Conservation (phyloP, 2,888 invertebrate genomes). For the Ophioninae sp. region DNA sequence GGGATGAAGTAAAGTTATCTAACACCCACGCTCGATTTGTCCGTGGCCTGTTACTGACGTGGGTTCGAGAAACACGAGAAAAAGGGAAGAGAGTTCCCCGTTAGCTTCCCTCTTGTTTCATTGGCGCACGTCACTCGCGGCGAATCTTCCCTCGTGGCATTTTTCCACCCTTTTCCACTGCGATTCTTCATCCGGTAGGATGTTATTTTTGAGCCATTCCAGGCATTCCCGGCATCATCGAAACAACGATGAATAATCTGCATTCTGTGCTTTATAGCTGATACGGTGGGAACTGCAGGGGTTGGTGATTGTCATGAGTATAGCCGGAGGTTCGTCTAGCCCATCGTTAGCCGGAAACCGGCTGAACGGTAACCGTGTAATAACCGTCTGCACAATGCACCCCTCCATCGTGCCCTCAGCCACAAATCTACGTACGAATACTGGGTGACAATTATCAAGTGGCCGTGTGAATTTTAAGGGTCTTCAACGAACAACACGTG, state of each 20-base stretch:
- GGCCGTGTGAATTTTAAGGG: background rate
- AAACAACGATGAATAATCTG: slow-evolving; percentile 27
- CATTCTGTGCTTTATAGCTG: background rate
- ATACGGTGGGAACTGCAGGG: background rate
- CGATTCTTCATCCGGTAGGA: background rate
- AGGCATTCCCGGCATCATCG: slow-evolving; percentile 22
- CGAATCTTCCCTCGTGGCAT: background rate
- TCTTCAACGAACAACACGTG: no score
- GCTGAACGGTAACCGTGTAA: slow-evolving; percentile 72
- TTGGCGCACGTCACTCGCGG: background rate
- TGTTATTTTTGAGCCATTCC: slow-evolving; percentile 22
- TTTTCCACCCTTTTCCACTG: background rate
- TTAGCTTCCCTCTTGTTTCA: background rate
- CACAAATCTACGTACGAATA: background rate
- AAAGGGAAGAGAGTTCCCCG: background rate
- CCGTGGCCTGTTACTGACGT: slow-evolving; percentile 40
- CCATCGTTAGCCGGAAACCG: slow-evolving; percentile 56
- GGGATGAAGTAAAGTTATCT: slow-evolving; percentile 31
- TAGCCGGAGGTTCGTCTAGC: slow-evolving; percentile 30
- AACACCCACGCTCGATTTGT: slow-evolving; percentile 49
- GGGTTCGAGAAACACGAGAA: background rate
- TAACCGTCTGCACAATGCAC: slow-evolving; percentile 70
- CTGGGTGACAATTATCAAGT: background rate
- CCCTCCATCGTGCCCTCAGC: slow-evolving; percentile 25
- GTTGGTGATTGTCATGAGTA: slow-evolving; percentile 21